Evolutionary conservation across 2,888 invertebrate species (phyloP).

Genomic region (Dorcus hopei): DNA sequence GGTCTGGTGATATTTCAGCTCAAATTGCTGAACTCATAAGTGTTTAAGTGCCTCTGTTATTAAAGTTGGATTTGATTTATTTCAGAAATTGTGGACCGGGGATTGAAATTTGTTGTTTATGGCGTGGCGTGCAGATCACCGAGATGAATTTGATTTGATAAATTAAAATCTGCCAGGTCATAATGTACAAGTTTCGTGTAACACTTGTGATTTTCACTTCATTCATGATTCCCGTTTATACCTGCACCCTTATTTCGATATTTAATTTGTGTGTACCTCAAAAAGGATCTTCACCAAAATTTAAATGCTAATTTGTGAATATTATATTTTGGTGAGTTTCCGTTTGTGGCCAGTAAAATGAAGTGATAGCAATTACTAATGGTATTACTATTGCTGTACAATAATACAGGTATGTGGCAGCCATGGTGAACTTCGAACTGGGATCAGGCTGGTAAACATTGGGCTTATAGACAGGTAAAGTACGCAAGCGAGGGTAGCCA

Average conservation of each 20-base stretch:
- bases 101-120: too few species aligned
- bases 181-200: neutral
- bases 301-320: neutral
- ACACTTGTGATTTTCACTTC: slow-evolving; percentile 9
- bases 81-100: too few species aligned
- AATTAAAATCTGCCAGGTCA: too few species aligned
- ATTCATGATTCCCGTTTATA: slow-evolving; percentile 10
- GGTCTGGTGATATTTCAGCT: slow-evolving; percentile 7
- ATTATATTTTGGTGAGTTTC: slow-evolving; percentile 35
- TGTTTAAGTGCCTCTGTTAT: neutral
- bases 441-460: slow-evolving; percentile 41
- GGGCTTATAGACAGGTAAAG: slow-evolving; percentile 45
- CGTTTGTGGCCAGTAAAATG: slow-evolving; percentile 31
- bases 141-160: too few species aligned
- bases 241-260: slow-evolving; percentile 12
- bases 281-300: slow-evolving; percentile 30
- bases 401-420: slow-evolving; percentile 48
- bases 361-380: slow-evolving; percentile 42
- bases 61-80: too few species aligned
- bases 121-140: too few species aligned
- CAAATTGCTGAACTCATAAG: slow-evolving; percentile 12
- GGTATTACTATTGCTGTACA: slow-evolving; percentile 48
- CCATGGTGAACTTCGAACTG: slow-evolving; percentile 38
- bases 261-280: slow-evolving; percentile 20
- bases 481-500: slow-evolving; percentile 42